phyloP scores from a whole-genome alignment of 2,797 vertebrate genomes.

The Sebastes iracundus region DNA sequence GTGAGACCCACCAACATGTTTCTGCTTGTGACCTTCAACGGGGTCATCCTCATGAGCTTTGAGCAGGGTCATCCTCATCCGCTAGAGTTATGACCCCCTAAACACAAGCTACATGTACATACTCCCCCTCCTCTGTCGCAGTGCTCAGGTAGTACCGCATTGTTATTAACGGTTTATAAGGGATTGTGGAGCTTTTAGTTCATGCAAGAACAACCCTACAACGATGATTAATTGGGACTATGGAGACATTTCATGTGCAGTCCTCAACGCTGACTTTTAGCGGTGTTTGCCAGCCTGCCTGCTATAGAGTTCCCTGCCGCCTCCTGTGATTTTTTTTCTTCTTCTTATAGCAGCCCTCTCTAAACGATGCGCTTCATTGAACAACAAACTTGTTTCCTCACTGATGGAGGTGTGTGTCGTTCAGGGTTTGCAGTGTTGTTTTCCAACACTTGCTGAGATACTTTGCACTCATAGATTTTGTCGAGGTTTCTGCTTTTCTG shows the following conservation, averaged over 20 bases:
- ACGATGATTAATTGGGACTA: not conserved
- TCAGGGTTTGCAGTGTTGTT: not conserved
- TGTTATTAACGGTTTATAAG: not conserved
- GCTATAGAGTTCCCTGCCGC: not conserved
- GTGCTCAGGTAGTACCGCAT: not conserved
- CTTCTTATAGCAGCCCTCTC: not conserved
- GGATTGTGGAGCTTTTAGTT: not conserved
- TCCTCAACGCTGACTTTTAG: not conserved
- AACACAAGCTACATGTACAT: not conserved
- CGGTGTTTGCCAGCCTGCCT: not conserved
- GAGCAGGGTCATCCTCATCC: too few relatives aligned
- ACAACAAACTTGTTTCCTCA: constrained; percentile 18
- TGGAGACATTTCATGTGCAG: not conserved
- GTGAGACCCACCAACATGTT: not conserved
- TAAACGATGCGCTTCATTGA: not conserved
- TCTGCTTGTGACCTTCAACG: not conserved
- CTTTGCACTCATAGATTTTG: not conserved
- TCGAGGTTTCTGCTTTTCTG: not conserved
- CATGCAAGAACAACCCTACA: not conserved
- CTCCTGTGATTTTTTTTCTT: not conserved
- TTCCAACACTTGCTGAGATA: not conserved
- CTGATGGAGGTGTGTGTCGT: constrained; percentile 13
- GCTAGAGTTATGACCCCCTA: not conserved
- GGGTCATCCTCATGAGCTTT: not conserved
- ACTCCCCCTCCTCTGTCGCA: not conserved